These are phyloP conservation scores for Caenorhabditis plicata DNA, from an alignment of 2,888 invertebrate genomes.

Conservation along the genomic window DNA sequence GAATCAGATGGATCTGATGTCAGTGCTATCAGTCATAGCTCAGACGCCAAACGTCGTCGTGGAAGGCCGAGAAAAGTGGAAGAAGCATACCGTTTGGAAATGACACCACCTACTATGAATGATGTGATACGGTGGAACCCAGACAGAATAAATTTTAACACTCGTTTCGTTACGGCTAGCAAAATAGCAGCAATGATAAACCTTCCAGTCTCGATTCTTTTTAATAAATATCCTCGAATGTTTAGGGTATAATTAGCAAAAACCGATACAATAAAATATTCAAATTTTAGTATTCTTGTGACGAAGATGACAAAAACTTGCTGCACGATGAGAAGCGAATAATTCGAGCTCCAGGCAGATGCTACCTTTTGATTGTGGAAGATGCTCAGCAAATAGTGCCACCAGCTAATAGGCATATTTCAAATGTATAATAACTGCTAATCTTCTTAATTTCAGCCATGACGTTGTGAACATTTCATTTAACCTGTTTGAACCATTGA, in stretches of 20 bases:
- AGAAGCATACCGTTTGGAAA: conserved; percentile 51
- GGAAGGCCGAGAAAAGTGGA: conserved; percentile 39
- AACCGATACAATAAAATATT: not conserved
- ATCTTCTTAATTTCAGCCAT: conserved; percentile 23
- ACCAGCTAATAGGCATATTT: too few relatives aligned
- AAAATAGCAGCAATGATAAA: conserved; percentile 40
- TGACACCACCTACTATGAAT: conserved; percentile 44
- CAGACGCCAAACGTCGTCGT: conserved; percentile 31
- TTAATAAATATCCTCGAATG: conserved; percentile 52
- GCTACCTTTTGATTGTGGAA: conserved; percentile 42
- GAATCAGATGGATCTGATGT: conserved; percentile 41
- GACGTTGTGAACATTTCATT: conserved; percentile 35
- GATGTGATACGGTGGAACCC: conserved; percentile 60
- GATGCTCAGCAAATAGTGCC: conserved; percentile 34
- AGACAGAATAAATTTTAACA: conserved; percentile 42
- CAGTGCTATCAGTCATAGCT: conserved; percentile 22
- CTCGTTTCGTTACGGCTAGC: conserved; percentile 51
- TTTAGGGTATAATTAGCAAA: conserved; percentile 37
- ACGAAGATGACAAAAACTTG: conserved; percentile 59
- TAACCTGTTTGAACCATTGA: conserved; percentile 28
- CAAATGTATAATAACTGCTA: conserved; percentile 29
- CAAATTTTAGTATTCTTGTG: conserved; percentile 51
- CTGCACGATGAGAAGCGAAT: conserved; percentile 47
- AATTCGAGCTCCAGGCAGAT: conserved; percentile 32
- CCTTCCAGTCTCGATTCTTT: conserved; percentile 43